phyloP scores from a whole-genome alignment of 35 echinoderm and acorn worm species.

The Lytechinus pictus region DNA sequence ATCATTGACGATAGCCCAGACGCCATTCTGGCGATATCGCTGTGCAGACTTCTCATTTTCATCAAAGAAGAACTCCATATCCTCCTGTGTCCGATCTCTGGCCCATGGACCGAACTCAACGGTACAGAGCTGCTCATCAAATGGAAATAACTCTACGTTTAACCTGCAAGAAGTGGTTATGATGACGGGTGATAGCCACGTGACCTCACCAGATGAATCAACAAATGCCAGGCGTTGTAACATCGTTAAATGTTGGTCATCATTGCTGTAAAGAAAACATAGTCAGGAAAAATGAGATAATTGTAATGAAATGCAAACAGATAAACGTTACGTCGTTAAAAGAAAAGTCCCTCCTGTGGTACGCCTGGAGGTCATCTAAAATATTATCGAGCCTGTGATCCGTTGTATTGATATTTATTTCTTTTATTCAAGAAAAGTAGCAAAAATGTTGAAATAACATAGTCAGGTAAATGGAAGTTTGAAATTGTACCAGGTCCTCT shows the following conservation, averaged over 20 bases:
- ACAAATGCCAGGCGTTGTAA: not conserved
- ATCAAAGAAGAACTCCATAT: not conserved
- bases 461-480: too few species aligned
- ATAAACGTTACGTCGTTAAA: not conserved
- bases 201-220: not conserved
- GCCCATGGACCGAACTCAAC: conserved; percentile 34
- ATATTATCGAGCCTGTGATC: too few species aligned
- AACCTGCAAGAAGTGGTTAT: conserved; percentile 30
- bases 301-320: too few species aligned
- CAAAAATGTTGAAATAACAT: too few species aligned
- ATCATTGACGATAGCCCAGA: not conserved
- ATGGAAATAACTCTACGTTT: conserved; percentile 28
- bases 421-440: too few species aligned
- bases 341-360: not conserved
- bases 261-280: not conserved
- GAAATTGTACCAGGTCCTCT: too few species aligned
- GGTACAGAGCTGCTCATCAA: conserved; percentile 37
- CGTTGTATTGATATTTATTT: too few species aligned
- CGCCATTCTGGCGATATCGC: not conserved
- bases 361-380: too few species aligned
- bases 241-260: not conserved
- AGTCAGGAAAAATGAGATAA: not conserved
- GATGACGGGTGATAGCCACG: conserved; percentile 7
- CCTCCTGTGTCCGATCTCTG: not conserved
- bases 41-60: not conserved